Percentiles rank a stretch among this genome's conserved stretches.
phyloP scores from a whole-genome alignment of 2,113 vertebrate genomes.

The Bambusicola thoracicus region DNA sequence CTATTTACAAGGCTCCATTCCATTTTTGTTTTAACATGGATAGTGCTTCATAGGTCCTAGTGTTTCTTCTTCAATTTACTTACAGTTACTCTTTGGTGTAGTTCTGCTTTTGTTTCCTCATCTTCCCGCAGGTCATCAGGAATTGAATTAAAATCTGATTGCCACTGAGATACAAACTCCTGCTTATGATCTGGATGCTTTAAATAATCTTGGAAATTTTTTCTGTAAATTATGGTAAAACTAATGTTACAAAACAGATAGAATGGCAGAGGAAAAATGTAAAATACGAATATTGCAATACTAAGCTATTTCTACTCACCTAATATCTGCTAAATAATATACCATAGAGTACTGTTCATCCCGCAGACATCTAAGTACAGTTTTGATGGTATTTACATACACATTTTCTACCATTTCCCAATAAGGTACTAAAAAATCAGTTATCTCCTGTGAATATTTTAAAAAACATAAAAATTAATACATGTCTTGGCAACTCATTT shows the following conservation, averaged over 20 bases:
- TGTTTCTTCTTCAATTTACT: constrained; percentile 48
- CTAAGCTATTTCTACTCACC: constrained; percentile 73
- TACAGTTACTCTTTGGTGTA: constrained; percentile 90
- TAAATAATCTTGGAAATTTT: constrained; percentile 84
- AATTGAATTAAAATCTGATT: constrained; percentile 87
- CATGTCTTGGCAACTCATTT: neutral
- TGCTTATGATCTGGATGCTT: constrained; percentile 87
- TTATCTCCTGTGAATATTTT: constrained; percentile 82
- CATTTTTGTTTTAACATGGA: neutral
- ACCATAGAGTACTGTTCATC: constrained; percentile 71
- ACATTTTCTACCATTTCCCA: constrained; percentile 85
- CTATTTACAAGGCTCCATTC: neutral
- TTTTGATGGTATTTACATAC: constrained; percentile 82
- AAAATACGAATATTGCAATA: neutral
- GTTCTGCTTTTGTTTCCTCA: constrained; percentile 89
- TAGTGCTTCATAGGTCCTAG: neutral
- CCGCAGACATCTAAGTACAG: constrained; percentile 84
- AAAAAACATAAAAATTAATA: neutral
- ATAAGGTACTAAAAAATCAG: constrained; percentile 80
- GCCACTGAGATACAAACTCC: constrained; percentile 89
- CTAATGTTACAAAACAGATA: neutral
- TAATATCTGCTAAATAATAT: constrained; percentile 80
- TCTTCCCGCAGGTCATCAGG: constrained; percentile 86
- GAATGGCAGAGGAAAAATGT: neutral
- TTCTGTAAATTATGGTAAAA: constrained; percentile 73